These are phyloP conservation scores for Drosophila elegans DNA, from an alignment of 1,140 invertebrate genomes.

Conservation along the genomic window DNA sequence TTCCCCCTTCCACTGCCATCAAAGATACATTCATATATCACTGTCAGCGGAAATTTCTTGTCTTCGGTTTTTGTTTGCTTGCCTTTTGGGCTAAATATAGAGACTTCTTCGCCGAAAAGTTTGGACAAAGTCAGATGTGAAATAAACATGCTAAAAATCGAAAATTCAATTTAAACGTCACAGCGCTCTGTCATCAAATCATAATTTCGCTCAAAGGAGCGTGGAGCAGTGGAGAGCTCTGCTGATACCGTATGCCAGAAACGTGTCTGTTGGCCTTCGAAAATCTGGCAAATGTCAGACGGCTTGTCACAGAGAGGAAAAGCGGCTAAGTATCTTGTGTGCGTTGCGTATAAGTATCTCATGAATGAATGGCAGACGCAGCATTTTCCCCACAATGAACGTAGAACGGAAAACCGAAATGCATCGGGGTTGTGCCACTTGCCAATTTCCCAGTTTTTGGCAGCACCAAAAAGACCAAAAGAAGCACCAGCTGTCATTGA, in stretches of 20 bases:
- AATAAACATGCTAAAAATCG: slow-evolving; percentile 56
- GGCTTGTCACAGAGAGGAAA: slow-evolving; percentile 50
- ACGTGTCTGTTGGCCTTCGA: slow-evolving; percentile 62
- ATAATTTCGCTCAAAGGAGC: slow-evolving; percentile 44
- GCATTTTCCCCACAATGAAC: slow-evolving; percentile 45
- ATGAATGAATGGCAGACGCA: slow-evolving; percentile 59
- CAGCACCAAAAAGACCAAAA: slow-evolving; percentile 17
- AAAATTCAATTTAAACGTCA: slow-evolving; percentile 73
- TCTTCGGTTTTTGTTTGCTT: slow-evolving; percentile 21
- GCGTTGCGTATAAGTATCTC: slow-evolving; percentile 17
- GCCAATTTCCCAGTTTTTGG: slow-evolving; percentile 35
- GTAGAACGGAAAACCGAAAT: slow-evolving; percentile 32
- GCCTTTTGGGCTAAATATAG: slow-evolving; percentile 50
- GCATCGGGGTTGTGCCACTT: slow-evolving; percentile 48
- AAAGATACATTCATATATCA: slow-evolving; percentile 41
- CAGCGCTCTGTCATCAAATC: slow-evolving; percentile 52
- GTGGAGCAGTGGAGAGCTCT: background rate
- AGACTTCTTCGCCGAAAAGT: slow-evolving; percentile 17
- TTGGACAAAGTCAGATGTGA: slow-evolving; percentile 34
- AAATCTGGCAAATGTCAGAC: slow-evolving; percentile 68
- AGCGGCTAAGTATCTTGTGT: slow-evolving; percentile 13
- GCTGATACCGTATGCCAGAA: slow-evolving; percentile 67
- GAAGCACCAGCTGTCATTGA: slow-evolving; percentile 59
- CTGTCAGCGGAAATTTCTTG: slow-evolving; percentile 30
- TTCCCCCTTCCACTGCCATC: background rate